These are phyloP conservation scores for Macropus fuliginosus DNA, from an alignment of 2,797 vertebrate genomes.

Conservation along the genomic window DNA sequence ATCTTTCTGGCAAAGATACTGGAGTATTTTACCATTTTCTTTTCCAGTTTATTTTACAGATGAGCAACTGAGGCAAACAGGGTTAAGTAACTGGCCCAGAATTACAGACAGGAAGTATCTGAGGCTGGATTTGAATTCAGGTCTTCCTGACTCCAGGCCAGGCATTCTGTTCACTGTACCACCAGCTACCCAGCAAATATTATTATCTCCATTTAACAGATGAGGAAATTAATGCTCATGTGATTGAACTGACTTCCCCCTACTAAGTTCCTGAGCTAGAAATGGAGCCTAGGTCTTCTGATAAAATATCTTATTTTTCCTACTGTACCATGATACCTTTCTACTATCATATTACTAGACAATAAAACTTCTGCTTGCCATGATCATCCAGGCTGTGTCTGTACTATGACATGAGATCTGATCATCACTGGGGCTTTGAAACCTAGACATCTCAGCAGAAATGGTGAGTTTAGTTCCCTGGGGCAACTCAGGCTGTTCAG, in stretches of 20 bases:
- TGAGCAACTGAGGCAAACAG: neutral
- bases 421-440: neutral
- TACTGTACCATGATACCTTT: neutral
- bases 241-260: neutral
- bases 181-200: neutral
- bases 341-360: neutral
- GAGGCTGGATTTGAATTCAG: neutral
- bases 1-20: neutral
- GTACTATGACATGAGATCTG: neutral
- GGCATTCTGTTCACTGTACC: neutral
- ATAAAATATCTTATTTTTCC: neutral
- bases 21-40: neutral
- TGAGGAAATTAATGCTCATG: neutral
- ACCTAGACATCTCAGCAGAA: slow-evolving; percentile 14
- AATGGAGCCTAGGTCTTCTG: neutral
- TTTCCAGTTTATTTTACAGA: neutral
- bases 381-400: neutral
- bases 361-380: neutral
- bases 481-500: neutral
- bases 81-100: neutral
- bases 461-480: neutral
- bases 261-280: neutral
- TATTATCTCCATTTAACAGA: neutral
- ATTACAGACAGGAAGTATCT: neutral
- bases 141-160: neutral